Conservation (phyloP, 2,797 vertebrate genomes). For the Adelosebastes latens region DNA sequence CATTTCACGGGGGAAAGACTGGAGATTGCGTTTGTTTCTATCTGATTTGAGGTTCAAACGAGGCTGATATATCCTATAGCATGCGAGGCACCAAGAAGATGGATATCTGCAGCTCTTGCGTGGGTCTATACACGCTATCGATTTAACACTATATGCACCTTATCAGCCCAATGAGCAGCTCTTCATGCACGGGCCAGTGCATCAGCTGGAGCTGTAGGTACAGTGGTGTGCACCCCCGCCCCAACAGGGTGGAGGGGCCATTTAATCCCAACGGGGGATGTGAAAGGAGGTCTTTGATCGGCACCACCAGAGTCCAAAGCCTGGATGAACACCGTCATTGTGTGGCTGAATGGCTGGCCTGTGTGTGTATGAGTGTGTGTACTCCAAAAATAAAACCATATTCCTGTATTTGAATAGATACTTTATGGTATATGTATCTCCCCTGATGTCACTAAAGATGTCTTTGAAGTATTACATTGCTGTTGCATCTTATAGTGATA, state of each 20-base stretch:
- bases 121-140: slow-evolving; percentile 50
- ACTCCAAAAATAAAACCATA: slow-evolving; percentile 34
- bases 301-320: slow-evolving; percentile 44
- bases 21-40: not conserved
- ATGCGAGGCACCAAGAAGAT: slow-evolving; percentile 42
- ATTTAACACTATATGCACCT: slow-evolving; percentile 58
- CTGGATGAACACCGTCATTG: slow-evolving; percentile 70
- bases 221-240: slow-evolving; percentile 22
- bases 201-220: slow-evolving; percentile 57
- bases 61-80: slow-evolving; percentile 13
- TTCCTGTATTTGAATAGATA: not conserved
- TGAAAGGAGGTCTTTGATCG: slow-evolving; percentile 73
- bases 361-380: slow-evolving; percentile 37
- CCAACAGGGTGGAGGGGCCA: slow-evolving; percentile 34
- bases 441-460: not conserved
- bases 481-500: not conserved
- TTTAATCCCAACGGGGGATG: slow-evolving; percentile 60
- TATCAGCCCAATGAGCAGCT: slow-evolving; percentile 54
- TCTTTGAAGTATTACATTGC: not conserved
- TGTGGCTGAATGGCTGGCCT: slow-evolving; percentile 64
- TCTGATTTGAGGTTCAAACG: slow-evolving; percentile 60
- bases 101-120: slow-evolving; percentile 55
- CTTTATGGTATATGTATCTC: not conserved
- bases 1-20: slow-evolving; percentile 24
- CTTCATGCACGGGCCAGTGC: slow-evolving; percentile 44